Evolutionary conservation across 2,888 invertebrate species (phyloP), one percentile per base, ranked within the genome.

Genomic region (Thalpophila matura): DNA sequence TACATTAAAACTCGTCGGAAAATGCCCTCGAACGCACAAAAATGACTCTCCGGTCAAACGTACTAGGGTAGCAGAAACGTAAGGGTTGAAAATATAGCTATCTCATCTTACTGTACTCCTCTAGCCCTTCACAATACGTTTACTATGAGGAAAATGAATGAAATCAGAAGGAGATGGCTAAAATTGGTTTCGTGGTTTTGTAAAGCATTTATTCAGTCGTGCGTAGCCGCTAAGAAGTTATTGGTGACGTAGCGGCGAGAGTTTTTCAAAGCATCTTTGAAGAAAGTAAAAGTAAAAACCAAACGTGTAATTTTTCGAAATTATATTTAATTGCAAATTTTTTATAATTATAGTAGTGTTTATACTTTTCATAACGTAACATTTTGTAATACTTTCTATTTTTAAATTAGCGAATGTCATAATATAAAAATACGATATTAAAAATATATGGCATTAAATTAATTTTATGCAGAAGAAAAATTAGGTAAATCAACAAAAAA

Each of bases 21-120:
- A 63, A 47, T 47, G 16, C 26, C 64, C 47, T 31, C 68, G 42
- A 46, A 7, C 27, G 38, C 37, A 47, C 5, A 10, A 47, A 62
- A 51, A 42, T 56, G 66, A 63, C 70, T 70, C 63, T 54, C 47
- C 70, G 66, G 53, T 67, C 66, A 62, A 70, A 70, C 22, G 27
- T 49, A 67, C 66, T 38, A 49, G 47, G 63, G 7, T 31, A 54
- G 47, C 42, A 70, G 43, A 0, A 43, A 29, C n/a, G 14, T 33
- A 14, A 47, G 63, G 46, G 42, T 31, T 37, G 5, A 22, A 12
- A 43, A 7, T 43, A 65, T 43, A 47, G 26, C 31, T 12, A 3
- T 58, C 35, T 68, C 68, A 16, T 31, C 7, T 29, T 16, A 14
- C 22, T 12, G 31, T 29, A 7, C 63, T 63, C 14, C 1, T 61